Conservation (phyloP, 1,140 invertebrate genomes). For the Zaprionus davidi region DNA sequence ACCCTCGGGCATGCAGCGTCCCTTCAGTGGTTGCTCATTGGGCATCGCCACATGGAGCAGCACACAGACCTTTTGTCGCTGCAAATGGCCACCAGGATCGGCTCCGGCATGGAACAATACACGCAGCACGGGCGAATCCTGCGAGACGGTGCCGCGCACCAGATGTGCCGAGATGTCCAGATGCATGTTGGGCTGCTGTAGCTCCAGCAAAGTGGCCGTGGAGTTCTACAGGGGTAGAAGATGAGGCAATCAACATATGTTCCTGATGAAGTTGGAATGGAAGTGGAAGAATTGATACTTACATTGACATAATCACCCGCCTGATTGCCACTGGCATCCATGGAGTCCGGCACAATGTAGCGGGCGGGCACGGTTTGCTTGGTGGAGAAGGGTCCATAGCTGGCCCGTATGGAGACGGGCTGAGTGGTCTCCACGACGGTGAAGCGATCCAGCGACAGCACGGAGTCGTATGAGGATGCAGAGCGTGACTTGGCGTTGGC, state of each 20-base stretch:
- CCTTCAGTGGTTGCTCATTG: slow-evolving; percentile 87
- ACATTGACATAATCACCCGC: slow-evolving; percentile 74
- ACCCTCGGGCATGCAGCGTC: slow-evolving; percentile 93
- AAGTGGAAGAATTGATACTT: slow-evolving; percentile 36
- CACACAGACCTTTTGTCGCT: slow-evolving; percentile 88
- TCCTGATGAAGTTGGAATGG: neutral
- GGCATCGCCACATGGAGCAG: slow-evolving; percentile 89
- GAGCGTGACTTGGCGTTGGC: slow-evolving; percentile 51
- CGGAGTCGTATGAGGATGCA: slow-evolving; percentile 84
- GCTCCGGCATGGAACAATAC: slow-evolving; percentile 95
- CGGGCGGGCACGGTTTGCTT: slow-evolving; percentile 96
- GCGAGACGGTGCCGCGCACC: slow-evolving; percentile 92
- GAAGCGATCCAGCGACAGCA: slow-evolving; percentile 91
- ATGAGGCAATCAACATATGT: neutral
- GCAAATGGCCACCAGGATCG: slow-evolving; percentile 87
- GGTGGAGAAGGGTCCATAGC: slow-evolving; percentile 96
- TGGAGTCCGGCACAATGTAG: slow-evolving; percentile 92
- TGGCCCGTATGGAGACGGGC: slow-evolving; percentile 93
- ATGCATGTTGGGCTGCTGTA: slow-evolving; percentile 89
- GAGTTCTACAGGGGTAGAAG: slow-evolving; percentile 62
- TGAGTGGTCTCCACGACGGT: slow-evolving; percentile 94
- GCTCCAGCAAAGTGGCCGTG: slow-evolving; percentile 85
- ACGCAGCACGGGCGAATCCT: slow-evolving; percentile 93
- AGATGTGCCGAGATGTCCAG: slow-evolving; percentile 95
- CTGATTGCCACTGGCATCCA: slow-evolving; percentile 85